Base-by-base conservation (phyloP, 2,888 invertebrate species). In the Elysia crispata region DNA sequence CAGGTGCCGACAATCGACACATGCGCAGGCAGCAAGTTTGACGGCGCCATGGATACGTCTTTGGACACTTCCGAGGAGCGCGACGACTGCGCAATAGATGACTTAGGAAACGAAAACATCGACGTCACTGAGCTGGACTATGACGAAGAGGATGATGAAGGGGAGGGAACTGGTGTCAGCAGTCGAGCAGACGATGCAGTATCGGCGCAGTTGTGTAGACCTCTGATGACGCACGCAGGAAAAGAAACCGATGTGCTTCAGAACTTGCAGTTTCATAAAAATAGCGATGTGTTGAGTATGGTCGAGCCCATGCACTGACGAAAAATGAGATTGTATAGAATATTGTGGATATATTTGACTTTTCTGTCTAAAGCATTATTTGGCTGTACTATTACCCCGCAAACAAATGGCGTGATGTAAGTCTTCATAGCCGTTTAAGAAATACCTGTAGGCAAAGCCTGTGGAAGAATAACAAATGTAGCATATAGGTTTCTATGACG, bases 51-150 rank as follows among this genome's bases (percentile, higher is more conserved):
- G 6, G 80, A 80, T 66, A 30, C 66, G 23, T 75, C 80, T 15
- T 41, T 80, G 28, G 80, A 80, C 57, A 76, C 76, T 20, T 78
- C 81, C 0, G 79, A 78, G 1, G 82, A 82, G n/a, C 62, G 79
- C 28, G 81, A 82, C 13, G 78, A 80, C 41, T 57, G 74, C 23
- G 57, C n/a, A 20, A 57, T 41, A 6, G 82, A 82, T 33, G 81
- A 82, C 60, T 54, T 77, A 23, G 79, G 80, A 60, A 75, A 79
- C 30, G 82, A 81, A 33, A 82, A 82, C 73, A 82, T 82, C 30
- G 82, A 82, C 79, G 82, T 82, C 73, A 82, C 82, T 5, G 82
- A 82, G 69, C 33, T 82, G 5, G 82, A 82, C 33, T 81, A 82
- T 31, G 79, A 79, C 41, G 31, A 77, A 6, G 76, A 80, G 20